Evolutionary conservation across 2,113 vertebrate genomes (phyloP), one percentile per base, ranked within the genome.

Genomic region (Pelodiscus sinensis): DNA sequence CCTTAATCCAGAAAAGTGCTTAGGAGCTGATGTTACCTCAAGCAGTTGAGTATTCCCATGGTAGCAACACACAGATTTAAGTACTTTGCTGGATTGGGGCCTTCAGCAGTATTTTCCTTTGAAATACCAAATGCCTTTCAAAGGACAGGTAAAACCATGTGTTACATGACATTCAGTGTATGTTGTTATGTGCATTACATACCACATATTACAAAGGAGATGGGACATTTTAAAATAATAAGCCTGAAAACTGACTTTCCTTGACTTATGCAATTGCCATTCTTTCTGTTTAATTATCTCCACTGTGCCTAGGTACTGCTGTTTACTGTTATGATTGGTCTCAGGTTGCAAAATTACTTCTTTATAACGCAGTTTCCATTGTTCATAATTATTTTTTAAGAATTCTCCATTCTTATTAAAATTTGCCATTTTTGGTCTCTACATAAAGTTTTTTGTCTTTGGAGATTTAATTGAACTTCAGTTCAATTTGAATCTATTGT

Each of bases 261-360:
- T 81, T 90, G 21, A 3, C 60, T 82, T 44, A 80, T 88, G 73
- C 54, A 80, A 25, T 78, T 90, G 31, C 44, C 84, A 78, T 90
- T 83, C n/a, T 29, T 87, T 81, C 77, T 77, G 51, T 83, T 87
- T 79, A 55, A 6, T 16, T 77, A 56, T 81, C 7, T 60, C 50
- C 3, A 0, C 35, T 68, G 52, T 92, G 79, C 56, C 84, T 51
- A 56, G 86, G 77, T 84, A 92, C 78, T 82, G 85, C 82, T 94
- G 44, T 91, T 95, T 84, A 77, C 84, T 62, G 2, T 51, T 85
- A 13, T 27, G 80, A 85, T 86, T 84, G 86, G 88, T 94, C 88
- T 95, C 85, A 73, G 80, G 52, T 87, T 78, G 31, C 81, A 87
- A 93, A 94, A 79, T 0, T 2, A 81, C 81, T 93, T 89, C 73